Evolutionary conservation across 2,888 invertebrate species (phyloP).

Genomic region (Drosophila kanekoi): DNA sequence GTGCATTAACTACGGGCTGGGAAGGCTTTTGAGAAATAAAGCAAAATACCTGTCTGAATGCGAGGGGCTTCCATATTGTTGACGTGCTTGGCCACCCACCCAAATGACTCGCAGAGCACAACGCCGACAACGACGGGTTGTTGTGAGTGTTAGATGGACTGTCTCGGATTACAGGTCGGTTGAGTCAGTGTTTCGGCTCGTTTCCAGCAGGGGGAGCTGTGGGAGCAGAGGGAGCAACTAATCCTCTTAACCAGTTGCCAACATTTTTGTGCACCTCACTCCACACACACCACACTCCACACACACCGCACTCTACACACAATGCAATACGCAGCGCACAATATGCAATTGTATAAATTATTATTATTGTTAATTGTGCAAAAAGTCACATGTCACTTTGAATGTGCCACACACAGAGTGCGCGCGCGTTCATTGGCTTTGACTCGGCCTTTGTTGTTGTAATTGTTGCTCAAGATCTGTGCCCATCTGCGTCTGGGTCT

Average conservation of each 20-base stretch:
- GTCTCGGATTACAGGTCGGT: slow-evolving; percentile 63
- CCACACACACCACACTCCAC: slow-evolving; percentile 12
- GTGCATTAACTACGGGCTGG: slow-evolving; percentile 64
- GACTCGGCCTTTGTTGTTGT: slow-evolving; percentile 26
- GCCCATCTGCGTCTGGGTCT: not conserved
- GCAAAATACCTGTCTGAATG: slow-evolving; percentile 17
- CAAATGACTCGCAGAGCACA: slow-evolving; percentile 66
- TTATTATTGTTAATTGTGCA: slow-evolving; percentile 46
- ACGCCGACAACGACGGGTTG: slow-evolving; percentile 34
- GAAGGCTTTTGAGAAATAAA: slow-evolving; percentile 16
- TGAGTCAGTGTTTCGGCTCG: slow-evolving; percentile 8
- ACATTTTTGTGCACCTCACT: not conserved
- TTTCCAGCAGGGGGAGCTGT: not conserved
- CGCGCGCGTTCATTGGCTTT: slow-evolving; percentile 36
- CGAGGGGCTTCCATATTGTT: slow-evolving; percentile 64
- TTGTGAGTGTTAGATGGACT: slow-evolving; percentile 69
- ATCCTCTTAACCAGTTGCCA: slow-evolving; percentile 52
- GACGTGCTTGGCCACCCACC: slow-evolving; percentile 66
- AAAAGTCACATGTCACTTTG: slow-evolving; percentile 45
- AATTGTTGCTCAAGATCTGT: slow-evolving; percentile 38
- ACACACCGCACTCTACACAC: slow-evolving; percentile 11
- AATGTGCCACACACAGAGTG: slow-evolving; percentile 20
- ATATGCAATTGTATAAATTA: slow-evolving; percentile 30
- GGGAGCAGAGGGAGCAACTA: slow-evolving; percentile 27
- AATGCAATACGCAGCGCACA: slow-evolving; percentile 9